Conservation (phyloP, 2,113 vertebrate species). For the Sisor rabdophorus region DNA sequence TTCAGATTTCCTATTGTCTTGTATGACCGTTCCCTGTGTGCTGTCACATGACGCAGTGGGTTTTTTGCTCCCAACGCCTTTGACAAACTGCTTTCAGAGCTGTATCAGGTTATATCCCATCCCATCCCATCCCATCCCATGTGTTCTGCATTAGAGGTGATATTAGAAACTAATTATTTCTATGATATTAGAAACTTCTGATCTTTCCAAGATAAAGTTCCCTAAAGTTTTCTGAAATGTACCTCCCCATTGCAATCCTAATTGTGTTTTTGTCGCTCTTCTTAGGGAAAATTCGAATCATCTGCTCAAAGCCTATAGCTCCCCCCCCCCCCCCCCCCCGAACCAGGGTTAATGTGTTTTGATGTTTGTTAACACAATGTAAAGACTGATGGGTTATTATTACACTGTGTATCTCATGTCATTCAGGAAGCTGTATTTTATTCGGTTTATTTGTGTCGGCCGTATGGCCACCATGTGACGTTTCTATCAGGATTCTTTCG, state of each 20-base stretch:
- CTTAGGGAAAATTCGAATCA: no score
- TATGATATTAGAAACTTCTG: no score
- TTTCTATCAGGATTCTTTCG: neutral
- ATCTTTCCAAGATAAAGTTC: no score
- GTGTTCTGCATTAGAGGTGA: no score
- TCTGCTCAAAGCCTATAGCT: no score
- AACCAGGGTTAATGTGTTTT: neutral
- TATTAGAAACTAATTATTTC: no score
- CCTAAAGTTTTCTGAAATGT: no score
- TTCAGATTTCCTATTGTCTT: neutral
- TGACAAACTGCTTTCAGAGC: neutral
- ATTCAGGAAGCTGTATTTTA: neutral
- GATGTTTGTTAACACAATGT: neutral
- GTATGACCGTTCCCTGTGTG: neutral
- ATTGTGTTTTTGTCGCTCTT: no score
- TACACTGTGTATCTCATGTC: neutral
- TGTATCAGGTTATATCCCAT: neutral
- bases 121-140: no score
- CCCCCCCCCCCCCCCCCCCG: no score
- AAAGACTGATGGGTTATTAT: slow-evolving; percentile 3
- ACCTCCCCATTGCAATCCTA: no score
- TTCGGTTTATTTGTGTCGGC: neutral
- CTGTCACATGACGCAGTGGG: neutral
- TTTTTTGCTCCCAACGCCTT: neutral
- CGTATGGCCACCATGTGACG: neutral